A percentile compares a stretch with the other conserved stretches of the same genome.
Evolutionary conservation across 2,888 invertebrate species (phyloP).

Genomic region (Mythimna albipuncta): DNA sequence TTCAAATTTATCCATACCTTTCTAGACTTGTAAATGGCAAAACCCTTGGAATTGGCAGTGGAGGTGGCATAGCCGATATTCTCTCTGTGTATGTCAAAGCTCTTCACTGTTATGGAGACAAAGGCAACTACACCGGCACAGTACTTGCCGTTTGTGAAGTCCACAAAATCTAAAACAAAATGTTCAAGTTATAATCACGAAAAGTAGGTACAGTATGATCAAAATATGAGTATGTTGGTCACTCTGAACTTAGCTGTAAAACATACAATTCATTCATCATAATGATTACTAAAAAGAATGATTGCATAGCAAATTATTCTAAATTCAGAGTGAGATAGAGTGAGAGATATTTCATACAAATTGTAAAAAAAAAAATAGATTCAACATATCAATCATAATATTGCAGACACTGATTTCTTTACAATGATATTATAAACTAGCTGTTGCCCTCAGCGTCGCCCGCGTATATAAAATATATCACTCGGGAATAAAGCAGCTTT

Average conservation of each 20-base stretch:
- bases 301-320: too few relatives aligned
- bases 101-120: constrained; percentile 84
- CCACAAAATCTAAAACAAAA: constrained; percentile 82
- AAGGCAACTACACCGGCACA: constrained; percentile 85
- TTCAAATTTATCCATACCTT: constrained; percentile 74
- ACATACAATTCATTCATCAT: too few relatives aligned
- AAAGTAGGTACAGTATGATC: background rate
- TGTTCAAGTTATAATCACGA: background rate
- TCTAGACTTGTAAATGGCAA: constrained; percentile 86
- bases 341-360: too few relatives aligned
- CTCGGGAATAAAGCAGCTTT: too few relatives aligned
- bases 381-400: background rate
- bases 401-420: background rate
- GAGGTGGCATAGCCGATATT: constrained; percentile 88
- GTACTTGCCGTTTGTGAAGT: constrained; percentile 83
- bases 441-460: too few relatives aligned
- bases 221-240: too few relatives aligned
- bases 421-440: too few relatives aligned
- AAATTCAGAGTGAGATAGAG: too few relatives aligned
- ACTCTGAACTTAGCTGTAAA: too few relatives aligned
- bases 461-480: too few relatives aligned
- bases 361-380: too few relatives aligned
- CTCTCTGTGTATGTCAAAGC: constrained; percentile 84
- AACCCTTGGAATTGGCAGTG: constrained; percentile 79
- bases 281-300: too few relatives aligned